phyloP scores from a whole-genome alignment of 2,797 vertebrate species.

The Telmatherina bonti region DNA sequence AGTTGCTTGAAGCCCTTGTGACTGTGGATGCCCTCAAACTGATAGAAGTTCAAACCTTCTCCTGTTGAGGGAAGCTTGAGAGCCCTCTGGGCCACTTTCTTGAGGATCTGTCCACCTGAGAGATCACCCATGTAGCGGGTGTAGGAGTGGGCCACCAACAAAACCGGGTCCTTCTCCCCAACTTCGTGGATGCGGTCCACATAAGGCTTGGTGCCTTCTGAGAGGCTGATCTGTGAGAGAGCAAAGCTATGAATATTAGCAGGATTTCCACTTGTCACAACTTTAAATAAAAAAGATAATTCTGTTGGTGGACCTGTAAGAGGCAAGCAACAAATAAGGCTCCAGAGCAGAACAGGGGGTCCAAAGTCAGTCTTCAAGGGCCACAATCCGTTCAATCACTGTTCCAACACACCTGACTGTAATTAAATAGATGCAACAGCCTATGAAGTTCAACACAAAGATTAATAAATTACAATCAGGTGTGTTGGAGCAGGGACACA shows the following conservation, averaged over 20 bases:
- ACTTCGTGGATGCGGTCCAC: conserved; percentile 86
- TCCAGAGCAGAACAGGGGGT: too few relatives aligned
- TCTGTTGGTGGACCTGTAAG: too few relatives aligned
- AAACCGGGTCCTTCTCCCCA: conserved; percentile 81
- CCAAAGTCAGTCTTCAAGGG: too few relatives aligned
- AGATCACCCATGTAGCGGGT: conserved; percentile 93
- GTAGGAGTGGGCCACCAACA: conserved; percentile 89
- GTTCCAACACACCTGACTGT: too few relatives aligned
- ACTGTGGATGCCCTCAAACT: conserved; percentile 87
- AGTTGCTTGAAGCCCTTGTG: conserved; percentile 92
- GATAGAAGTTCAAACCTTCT: conserved; percentile 89
- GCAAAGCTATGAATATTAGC: neutral
- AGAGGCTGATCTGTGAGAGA: conserved; percentile 72
- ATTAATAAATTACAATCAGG: too few relatives aligned
- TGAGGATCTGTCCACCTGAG: conserved; percentile 90
- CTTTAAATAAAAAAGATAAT: too few relatives aligned
- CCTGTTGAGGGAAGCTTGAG: conserved; percentile 88
- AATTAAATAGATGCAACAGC: too few relatives aligned
- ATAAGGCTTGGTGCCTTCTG: conserved; percentile 82
- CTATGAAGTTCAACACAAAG: too few relatives aligned
- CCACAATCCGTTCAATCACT: too few relatives aligned
- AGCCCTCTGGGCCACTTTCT: conserved; percentile 87
- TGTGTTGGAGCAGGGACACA: too few relatives aligned
- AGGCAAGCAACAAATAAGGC: too few relatives aligned
- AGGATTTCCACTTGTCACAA: too few relatives aligned